Percentiles rank a stretch among this genome's conserved stretches.
Conservation (phyloP, 2,797 vertebrate species). For the Clamator glandarius region DNA sequence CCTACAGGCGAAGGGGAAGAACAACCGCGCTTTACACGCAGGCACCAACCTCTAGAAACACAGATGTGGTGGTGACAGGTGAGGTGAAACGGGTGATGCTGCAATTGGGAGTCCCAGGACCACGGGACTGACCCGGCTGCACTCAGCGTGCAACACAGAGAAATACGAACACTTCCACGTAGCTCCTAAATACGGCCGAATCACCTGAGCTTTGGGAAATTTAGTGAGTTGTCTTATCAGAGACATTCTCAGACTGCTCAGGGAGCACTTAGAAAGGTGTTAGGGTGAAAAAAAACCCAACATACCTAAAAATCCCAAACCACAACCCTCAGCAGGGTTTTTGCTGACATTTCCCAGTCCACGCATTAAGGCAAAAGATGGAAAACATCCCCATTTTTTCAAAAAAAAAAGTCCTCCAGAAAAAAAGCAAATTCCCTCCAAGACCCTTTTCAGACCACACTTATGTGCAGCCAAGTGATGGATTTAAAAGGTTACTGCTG, state of each 20-base stretch:
- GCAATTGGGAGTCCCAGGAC: not conserved
- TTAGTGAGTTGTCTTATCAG: not conserved
- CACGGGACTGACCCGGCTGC: accelerated
- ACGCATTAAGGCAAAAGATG: not conserved
- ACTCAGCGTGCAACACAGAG: no score
- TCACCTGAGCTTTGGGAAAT: not conserved
- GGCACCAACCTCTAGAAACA: not conserved
- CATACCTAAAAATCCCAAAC: not conserved
- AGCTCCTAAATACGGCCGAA: not conserved
- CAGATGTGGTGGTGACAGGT: not conserved
- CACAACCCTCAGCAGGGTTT: not conserved
- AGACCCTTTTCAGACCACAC: conserved; percentile 13
- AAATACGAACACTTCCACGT: not conserved
- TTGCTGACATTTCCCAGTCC: not conserved
- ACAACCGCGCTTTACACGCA: accelerated
- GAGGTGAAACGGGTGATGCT: accelerated
- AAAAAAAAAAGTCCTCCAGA: not conserved
- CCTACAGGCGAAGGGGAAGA: no score
- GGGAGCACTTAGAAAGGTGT: not conserved
- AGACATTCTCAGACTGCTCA: not conserved
- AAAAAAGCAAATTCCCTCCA: not conserved
- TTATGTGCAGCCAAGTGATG: conserved; percentile 42
- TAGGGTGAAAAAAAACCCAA: not conserved
- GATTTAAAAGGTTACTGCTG: conserved; percentile 53
- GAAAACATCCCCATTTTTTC: not conserved